Conservation (phyloP, 2,888 invertebrate genomes). For the Tinea pellionella region DNA sequence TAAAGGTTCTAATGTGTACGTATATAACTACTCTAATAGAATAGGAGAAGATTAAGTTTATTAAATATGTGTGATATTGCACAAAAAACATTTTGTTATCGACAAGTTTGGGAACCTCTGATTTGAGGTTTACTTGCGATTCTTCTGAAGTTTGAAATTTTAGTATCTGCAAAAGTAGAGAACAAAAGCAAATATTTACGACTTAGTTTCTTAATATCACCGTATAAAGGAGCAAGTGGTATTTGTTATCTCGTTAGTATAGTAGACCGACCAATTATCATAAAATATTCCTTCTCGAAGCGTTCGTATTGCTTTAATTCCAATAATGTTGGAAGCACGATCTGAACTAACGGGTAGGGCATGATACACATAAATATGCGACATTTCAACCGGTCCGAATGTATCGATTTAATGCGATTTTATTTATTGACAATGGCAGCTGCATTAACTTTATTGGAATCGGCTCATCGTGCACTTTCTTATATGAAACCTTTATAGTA, state of each 20-base stretch:
- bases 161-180: too few species aligned
- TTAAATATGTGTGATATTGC: too few species aligned
- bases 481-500: not conserved
- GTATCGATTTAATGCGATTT: not conserved
- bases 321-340: conserved; percentile 19
- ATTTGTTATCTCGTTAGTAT: conserved; percentile 12
- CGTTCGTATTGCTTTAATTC: conserved; percentile 12
- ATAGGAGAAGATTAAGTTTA: conserved; percentile 14
- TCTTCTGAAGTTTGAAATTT: too few species aligned
- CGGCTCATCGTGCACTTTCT: not conserved
- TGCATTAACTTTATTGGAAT: conserved; percentile 5
- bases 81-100: too few species aligned
- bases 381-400: conserved; percentile 16
- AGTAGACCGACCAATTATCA: conserved; percentile 9
- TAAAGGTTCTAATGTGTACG: not conserved
- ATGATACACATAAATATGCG: conserved; percentile 17
- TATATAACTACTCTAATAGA: not conserved
- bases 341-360: conserved; percentile 17
- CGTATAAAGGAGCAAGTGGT: not conserved
- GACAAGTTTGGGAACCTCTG: too few species aligned
- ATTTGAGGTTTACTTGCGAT: too few species aligned
- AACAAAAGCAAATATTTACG: too few species aligned
- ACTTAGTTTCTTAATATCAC: too few species aligned
- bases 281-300: conserved; percentile 10
- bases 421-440: not conserved